A percentile compares a stretch with the other conserved stretches of the same genome.
phyloP scores from a whole-genome alignment of 2,888 invertebrate species.

The Folsomia manolachei region DNA sequence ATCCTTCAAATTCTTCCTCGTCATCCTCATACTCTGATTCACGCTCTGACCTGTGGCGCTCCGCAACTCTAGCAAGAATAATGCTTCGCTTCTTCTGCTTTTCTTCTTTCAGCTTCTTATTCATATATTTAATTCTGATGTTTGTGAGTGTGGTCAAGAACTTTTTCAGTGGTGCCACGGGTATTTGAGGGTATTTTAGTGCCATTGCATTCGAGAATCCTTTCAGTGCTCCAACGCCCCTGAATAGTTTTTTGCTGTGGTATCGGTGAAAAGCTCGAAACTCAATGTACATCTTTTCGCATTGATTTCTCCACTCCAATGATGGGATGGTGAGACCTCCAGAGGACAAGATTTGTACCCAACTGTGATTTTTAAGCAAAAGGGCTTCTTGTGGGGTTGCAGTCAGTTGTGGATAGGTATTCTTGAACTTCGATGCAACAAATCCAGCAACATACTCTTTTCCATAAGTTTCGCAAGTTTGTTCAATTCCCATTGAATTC shows the following conservation, averaged over 20 bases:
- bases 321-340: slow-evolving; percentile 8
- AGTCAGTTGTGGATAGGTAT: neutral
- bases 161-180: neutral
- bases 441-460: slow-evolving; percentile 11
- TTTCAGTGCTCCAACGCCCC: neutral
- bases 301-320: neutral
- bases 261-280: neutral
- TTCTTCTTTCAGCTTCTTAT: neutral
- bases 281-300: neutral
- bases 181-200: neutral
- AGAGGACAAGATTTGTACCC: neutral
- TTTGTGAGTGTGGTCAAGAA: neutral
- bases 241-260: neutral
- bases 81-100: no score
- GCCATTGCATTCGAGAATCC: neutral
- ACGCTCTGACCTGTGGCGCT: no score
- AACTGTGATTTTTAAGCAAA: neutral
- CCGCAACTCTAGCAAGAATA: no score
- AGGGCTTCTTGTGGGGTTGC: neutral
- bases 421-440: slow-evolving; percentile 3
- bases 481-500: neutral
- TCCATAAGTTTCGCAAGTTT: neutral
- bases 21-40: no score
- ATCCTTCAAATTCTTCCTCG: no score
- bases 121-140: neutral